Percentiles rank a stretch among this genome's conserved stretches.
phyloP scores from a whole-genome alignment of 2,888 invertebrate genomes.

The Nudaria mundana region DNA sequence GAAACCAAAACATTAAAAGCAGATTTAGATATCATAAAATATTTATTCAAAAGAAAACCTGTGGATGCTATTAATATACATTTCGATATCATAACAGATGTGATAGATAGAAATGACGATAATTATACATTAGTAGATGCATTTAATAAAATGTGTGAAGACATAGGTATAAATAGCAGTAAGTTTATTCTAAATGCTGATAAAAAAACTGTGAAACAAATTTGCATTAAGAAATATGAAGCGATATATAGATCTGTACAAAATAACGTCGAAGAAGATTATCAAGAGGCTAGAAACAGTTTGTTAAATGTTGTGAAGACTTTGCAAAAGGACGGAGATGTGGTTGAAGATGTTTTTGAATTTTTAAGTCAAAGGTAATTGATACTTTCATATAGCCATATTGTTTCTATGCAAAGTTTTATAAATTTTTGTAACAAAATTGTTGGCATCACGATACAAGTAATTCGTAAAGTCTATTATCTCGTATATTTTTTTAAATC shows the following conservation, averaged over 20 bases:
- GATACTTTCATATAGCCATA: not conserved
- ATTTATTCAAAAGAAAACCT: slow-evolving; percentile 56
- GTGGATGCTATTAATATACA: slow-evolving; percentile 54
- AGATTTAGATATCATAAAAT: slow-evolving; percentile 47
- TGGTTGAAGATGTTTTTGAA: slow-evolving; percentile 41
- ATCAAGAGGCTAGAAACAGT: slow-evolving; percentile 39
- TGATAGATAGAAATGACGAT: slow-evolving; percentile 46
- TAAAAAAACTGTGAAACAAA: slow-evolving; percentile 46
- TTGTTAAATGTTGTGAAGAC: slow-evolving; percentile 44
- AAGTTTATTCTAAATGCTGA: slow-evolving; percentile 52
- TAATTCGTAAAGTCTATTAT: no score
- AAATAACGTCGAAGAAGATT: slow-evolving; percentile 41
- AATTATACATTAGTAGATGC: slow-evolving; percentile 48
- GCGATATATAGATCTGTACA: slow-evolving; percentile 47
- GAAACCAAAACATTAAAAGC: slow-evolving; percentile 37
- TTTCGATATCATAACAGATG: slow-evolving; percentile 63
- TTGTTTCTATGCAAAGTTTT: no score
- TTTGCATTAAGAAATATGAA: slow-evolving; percentile 58
- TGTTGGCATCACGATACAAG: no score
- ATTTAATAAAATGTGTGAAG: slow-evolving; percentile 45
- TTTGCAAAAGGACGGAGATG: slow-evolving; percentile 30
- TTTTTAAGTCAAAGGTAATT: slow-evolving; percentile 56
- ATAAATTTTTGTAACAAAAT: no score
- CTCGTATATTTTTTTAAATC: no score
- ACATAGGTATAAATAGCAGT: slow-evolving; percentile 51